Evolutionary conservation across 2,797 vertebrate genomes (phyloP).

Genomic region (Coreius guichenoti): DNA sequence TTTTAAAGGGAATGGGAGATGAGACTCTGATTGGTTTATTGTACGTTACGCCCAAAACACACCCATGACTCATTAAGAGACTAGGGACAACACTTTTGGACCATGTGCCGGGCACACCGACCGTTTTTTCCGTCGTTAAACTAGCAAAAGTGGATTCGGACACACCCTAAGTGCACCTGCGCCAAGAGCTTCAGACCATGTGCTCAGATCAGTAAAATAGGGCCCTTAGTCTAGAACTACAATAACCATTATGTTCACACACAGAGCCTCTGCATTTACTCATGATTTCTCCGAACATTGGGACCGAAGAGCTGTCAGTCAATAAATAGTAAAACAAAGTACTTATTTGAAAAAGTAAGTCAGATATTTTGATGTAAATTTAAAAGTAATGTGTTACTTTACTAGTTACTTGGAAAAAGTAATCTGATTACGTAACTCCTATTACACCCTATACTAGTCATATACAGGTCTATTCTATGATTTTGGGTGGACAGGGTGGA

Average conservation of each 20-base stretch:
- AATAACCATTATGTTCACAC: background rate
- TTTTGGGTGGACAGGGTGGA: slow-evolving; percentile 1
- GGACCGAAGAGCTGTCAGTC: background rate
- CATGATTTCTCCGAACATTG: background rate
- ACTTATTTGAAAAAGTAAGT: background rate
- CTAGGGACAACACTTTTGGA: too few relatives aligned
- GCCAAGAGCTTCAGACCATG: too few relatives aligned
- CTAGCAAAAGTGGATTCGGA: too few relatives aligned
- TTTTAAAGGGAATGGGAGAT: too few relatives aligned
- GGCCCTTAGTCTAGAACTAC: background rate
- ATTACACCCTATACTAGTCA: too few relatives aligned
- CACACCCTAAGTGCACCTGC: too few relatives aligned
- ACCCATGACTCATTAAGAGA: too few relatives aligned
- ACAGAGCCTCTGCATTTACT: background rate
- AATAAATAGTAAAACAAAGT: background rate
- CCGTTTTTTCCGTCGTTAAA: too few relatives aligned
- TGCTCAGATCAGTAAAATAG: too few relatives aligned
- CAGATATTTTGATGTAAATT: background rate
- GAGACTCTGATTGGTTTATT: too few relatives aligned
- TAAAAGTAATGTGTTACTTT: background rate
- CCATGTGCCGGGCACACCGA: too few relatives aligned
- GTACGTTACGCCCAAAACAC: too few relatives aligned
- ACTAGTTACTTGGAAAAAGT: background rate
- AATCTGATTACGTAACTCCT: background rate
- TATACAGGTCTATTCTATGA: background rate